Evolutionary conservation across 2,888 invertebrate genomes (phyloP).

Genomic region (Napeogenes inachia): DNA sequence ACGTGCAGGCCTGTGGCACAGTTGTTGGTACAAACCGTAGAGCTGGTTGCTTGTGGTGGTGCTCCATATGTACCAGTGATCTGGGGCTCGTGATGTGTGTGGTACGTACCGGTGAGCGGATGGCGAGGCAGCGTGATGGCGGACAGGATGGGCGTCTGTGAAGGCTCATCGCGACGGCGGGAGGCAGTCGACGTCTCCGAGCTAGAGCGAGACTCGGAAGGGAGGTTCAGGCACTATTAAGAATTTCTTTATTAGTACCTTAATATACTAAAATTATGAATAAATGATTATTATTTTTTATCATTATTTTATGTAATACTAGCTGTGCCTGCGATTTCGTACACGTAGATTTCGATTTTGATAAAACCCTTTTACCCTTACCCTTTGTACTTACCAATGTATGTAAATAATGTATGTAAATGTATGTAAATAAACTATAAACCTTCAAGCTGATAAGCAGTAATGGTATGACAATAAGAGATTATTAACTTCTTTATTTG

Average conservation of each 20-base stretch:
- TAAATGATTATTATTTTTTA: neutral
- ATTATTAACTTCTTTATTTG: too few species aligned
- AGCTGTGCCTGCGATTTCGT: too few species aligned
- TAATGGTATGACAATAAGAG: too few species aligned
- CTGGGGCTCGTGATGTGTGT: neutral
- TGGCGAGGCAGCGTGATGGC: slow-evolving; percentile 54
- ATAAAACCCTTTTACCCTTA: too few species aligned
- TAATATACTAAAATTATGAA: neutral
- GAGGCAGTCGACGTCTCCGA: slow-evolving; percentile 80
- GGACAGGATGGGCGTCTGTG: slow-evolving; percentile 66
- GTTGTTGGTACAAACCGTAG: too few species aligned
- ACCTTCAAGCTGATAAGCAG: too few species aligned
- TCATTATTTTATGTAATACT: neutral
- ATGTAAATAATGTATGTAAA: too few species aligned
- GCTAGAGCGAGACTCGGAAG: slow-evolving; percentile 86
- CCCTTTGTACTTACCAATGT: too few species aligned
- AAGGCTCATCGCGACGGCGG: slow-evolving; percentile 53
- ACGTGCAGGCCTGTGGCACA: too few species aligned
- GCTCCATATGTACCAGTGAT: neutral
- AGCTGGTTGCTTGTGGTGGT: too few species aligned
- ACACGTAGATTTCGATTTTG: too few species aligned
- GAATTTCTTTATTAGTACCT: neutral
- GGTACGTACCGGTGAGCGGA: slow-evolving; percentile 33
- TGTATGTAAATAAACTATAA: too few species aligned
- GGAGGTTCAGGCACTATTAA: slow-evolving; percentile 90